Conservation (phyloP, 2,113 vertebrate species). For the Mobula birostris region DNA sequence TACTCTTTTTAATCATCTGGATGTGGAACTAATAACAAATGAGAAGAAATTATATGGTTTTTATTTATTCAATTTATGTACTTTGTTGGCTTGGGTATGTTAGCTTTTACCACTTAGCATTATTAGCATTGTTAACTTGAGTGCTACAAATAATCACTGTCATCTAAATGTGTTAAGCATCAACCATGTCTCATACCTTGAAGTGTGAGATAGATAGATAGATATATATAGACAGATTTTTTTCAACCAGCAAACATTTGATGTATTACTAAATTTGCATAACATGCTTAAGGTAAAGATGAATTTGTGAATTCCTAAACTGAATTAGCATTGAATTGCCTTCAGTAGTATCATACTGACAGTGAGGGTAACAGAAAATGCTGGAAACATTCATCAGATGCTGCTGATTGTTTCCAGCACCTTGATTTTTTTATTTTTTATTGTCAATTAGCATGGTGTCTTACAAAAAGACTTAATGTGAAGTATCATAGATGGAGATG, state of each 20-base stretch:
- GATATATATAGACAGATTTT: too few relatives aligned
- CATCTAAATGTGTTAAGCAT: background rate
- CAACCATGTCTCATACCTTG: background rate
- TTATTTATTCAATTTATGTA: background rate
- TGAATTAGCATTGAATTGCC: background rate
- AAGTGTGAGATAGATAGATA: background rate
- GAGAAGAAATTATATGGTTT: background rate
- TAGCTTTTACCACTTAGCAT: background rate
- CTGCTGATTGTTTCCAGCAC: too few relatives aligned
- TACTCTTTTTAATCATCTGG: background rate
- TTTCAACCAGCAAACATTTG: background rate
- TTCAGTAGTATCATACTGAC: background rate
- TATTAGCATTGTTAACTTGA: background rate
- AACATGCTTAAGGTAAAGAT: background rate
- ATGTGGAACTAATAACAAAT: background rate
- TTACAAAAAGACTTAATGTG: background rate
- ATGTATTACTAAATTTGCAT: background rate
- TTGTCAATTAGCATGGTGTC: too few relatives aligned
- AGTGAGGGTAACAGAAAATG: too few relatives aligned
- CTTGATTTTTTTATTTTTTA: too few relatives aligned
- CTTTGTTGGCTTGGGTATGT: background rate
- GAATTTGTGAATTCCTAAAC: background rate
- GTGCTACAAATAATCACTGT: background rate
- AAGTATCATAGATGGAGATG: background rate
- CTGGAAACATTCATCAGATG: too few relatives aligned